Conservation (phyloP, 2,113 vertebrate species). For the Solenodon paradoxus region DNA sequence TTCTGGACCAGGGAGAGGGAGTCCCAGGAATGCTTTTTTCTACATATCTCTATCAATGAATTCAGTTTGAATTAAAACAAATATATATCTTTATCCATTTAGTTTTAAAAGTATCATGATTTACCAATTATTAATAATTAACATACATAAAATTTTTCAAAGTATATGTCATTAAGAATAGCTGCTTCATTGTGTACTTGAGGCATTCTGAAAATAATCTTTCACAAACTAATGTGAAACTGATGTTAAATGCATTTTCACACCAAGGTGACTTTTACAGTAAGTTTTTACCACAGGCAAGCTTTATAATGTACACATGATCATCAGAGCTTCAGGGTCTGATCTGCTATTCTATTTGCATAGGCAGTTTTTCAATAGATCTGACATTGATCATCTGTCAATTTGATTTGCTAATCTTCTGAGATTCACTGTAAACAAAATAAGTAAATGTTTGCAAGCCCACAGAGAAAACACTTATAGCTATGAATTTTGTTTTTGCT, state of each 20-base stretch:
- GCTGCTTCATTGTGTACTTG: constrained; percentile 62
- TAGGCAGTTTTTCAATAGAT: constrained; percentile 68
- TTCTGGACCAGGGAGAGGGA: too few relatives aligned
- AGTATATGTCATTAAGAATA: constrained; percentile 72
- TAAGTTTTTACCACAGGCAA: constrained; percentile 35
- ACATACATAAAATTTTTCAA: constrained; percentile 53
- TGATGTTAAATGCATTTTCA: constrained; percentile 62
- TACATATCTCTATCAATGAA: neutral
- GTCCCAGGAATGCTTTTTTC: too few relatives aligned
- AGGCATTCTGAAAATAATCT: constrained; percentile 73
- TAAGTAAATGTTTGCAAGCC: constrained; percentile 57
- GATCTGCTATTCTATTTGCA: constrained; percentile 71
- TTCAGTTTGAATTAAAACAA: constrained; percentile 37
- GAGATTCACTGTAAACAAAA: constrained; percentile 71
- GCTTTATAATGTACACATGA: constrained; percentile 54
- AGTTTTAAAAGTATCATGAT: constrained; percentile 75
- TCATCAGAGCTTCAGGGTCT: constrained; percentile 59
- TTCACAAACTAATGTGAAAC: constrained; percentile 66
- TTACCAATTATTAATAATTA: constrained; percentile 77
- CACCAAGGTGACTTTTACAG: constrained; percentile 80
- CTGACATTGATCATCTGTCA: constrained; percentile 72
- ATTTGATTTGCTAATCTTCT: constrained; percentile 73
- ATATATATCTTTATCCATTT: constrained; percentile 52
- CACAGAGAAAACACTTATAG: constrained; percentile 33
- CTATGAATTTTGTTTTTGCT: constrained; percentile 57